These are phyloP conservation scores for Wiebesia pumilae DNA, from an alignment of 1,140 invertebrate genomes.

Conservation along the genomic window DNA sequence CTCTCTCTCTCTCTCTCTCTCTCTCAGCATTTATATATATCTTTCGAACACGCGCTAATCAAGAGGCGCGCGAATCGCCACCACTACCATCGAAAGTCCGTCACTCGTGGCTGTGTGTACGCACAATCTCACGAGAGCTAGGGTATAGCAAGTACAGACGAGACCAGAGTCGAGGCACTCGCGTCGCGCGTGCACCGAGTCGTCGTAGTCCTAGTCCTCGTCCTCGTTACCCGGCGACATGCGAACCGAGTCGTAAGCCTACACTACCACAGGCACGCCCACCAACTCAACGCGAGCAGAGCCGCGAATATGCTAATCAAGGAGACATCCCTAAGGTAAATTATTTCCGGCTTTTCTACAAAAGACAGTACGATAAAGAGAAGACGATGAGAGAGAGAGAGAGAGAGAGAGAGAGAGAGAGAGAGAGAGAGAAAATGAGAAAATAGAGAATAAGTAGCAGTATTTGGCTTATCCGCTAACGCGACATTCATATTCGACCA, in stretches of 20 bases:
- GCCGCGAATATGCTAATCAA: slow-evolving; percentile 70
- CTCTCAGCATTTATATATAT: neutral
- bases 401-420: too few relatives aligned
- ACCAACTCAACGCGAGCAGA: slow-evolving; percentile 48
- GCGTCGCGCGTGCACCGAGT: neutral
- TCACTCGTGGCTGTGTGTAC: neutral
- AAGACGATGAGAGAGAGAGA: too few relatives aligned
- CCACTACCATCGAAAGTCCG: neutral
- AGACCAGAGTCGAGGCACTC: neutral
- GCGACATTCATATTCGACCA: too few relatives aligned
- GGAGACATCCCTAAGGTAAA: slow-evolving; percentile 72
- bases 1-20: neutral
- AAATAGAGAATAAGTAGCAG: too few relatives aligned
- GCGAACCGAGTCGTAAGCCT: slow-evolving; percentile 49
- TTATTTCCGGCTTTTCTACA: neutral
- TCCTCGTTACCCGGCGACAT: slow-evolving; percentile 29
- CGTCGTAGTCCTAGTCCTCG: neutral
- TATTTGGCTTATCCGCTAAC: too few relatives aligned
- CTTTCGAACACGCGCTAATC: neutral
- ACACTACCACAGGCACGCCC: slow-evolving; percentile 11
- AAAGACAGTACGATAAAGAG: too few relatives aligned
- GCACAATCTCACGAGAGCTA: neutral
- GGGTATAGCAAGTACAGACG: neutral
- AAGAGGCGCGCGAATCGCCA: slow-evolving; percentile 41
- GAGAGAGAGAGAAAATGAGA: neutral